Conservation (phyloP, 2,113 vertebrate species). For the Riparia riparia region DNA sequence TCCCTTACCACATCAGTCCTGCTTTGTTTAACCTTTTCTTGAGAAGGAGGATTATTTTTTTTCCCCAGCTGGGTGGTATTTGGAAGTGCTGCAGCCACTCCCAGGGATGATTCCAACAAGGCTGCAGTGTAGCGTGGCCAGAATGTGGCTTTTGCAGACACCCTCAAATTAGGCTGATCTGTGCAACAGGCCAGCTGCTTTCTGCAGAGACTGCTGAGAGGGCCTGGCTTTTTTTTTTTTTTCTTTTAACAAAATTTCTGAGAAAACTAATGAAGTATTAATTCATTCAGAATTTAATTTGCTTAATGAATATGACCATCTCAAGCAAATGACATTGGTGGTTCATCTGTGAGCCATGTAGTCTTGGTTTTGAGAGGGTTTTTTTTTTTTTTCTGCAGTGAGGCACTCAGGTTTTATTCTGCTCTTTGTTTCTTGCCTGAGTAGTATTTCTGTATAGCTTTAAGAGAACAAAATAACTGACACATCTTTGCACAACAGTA, state of each 20-base stretch:
- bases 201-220: neutral
- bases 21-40: neutral
- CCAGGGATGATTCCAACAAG: neutral
- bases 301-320: neutral
- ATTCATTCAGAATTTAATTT: conserved; percentile 18
- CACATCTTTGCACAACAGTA: neutral
- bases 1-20: neutral
- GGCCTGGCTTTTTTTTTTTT: neutral
- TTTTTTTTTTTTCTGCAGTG: neutral
- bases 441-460: neutral
- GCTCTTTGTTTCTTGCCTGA: neutral
- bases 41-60: neutral
- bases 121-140: neutral
- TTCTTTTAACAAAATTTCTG: neutral
- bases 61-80: neutral
- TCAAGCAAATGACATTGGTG: neutral
- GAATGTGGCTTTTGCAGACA: neutral
- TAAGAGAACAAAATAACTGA: neutral
- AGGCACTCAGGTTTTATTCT: neutral
- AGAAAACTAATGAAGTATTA: conserved; percentile 16
- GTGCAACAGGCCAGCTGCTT: neutral
- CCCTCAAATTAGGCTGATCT: neutral
- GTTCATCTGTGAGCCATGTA: neutral
- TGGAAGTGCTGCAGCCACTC: neutral
- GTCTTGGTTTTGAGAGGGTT: neutral